Conservation (phyloP, 2,113 vertebrate species). For the Crotalus helleri region DNA sequence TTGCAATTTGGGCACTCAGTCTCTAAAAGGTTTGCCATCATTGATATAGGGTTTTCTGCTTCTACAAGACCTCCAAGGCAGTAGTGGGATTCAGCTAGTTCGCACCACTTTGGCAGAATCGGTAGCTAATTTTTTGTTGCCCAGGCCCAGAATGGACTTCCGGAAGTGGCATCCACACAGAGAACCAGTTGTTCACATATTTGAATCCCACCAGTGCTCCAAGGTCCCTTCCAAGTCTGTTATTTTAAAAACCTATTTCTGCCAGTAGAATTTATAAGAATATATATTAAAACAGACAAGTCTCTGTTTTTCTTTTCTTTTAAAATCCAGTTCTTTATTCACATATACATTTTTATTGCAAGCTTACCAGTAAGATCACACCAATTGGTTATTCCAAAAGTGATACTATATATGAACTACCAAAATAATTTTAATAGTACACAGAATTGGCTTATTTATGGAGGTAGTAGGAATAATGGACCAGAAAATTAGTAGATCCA, state of each 20-base stretch:
- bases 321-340: constrained; percentile 4
- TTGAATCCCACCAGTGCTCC: not conserved
- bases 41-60: not conserved
- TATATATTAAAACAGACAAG: not conserved
- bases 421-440: not conserved
- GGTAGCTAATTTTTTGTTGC: no score
- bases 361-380: not conserved
- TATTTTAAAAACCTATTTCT: not conserved
- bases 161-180: no score
- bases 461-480: not conserved
- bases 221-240: not conserved
- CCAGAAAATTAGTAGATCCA: not conserved
- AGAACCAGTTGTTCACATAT: no score
- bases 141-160: no score
- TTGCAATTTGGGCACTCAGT: no score
- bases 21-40: no score
- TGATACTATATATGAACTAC: fast-evolving
- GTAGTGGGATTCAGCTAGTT: no score
- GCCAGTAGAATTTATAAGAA: not conserved
- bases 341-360: constrained; percentile 13
- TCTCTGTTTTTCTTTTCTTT: not conserved
- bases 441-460: not conserved
- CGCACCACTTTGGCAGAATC: no score
- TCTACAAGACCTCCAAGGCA: not conserved
- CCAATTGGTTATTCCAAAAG: not conserved